Conservation (phyloP, 2,888 invertebrate species). For the Lithophane ornitopus region DNA sequence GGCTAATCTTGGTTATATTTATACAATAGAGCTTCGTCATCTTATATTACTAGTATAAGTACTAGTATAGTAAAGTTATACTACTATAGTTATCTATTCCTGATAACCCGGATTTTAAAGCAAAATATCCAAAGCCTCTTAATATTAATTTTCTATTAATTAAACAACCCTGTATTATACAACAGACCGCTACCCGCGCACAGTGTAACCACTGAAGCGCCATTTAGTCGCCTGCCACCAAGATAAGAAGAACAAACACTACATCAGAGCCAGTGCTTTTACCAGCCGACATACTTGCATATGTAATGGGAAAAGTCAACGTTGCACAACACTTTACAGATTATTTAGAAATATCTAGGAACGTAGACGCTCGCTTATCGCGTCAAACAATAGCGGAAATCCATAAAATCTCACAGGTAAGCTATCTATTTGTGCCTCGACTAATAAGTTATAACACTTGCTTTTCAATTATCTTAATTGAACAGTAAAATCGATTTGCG, state of each 20-base stretch:
- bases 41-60: not conserved
- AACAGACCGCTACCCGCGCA: slow-evolving; percentile 37
- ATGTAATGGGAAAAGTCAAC: slow-evolving; percentile 68
- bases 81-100: not conserved
- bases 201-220: slow-evolving; percentile 36
- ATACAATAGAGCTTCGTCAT: not conserved
- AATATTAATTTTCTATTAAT: not conserved
- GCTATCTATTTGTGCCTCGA: not conserved
- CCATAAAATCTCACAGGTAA: slow-evolving; percentile 30
- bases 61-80: not conserved
- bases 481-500: slow-evolving; percentile 21
- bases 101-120: not conserved
- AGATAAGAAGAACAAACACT: slow-evolving; percentile 74
- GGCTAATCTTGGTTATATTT: not conserved
- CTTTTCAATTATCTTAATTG: slow-evolving; percentile 27
- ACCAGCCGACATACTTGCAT: slow-evolving; percentile 67
- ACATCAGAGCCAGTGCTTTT: slow-evolving; percentile 68
- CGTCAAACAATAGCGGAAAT: slow-evolving; percentile 36
- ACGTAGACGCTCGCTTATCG: slow-evolving; percentile 50
- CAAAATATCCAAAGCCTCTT: not conserved
- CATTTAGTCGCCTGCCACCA: slow-evolving; percentile 63
- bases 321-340: slow-evolving; percentile 65
- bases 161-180: not conserved
- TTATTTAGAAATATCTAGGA: slow-evolving; percentile 59
- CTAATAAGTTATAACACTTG: not conserved